Evolutionary conservation across 2,797 vertebrate species (phyloP).

Genomic region (Remorina albescens): DNA sequence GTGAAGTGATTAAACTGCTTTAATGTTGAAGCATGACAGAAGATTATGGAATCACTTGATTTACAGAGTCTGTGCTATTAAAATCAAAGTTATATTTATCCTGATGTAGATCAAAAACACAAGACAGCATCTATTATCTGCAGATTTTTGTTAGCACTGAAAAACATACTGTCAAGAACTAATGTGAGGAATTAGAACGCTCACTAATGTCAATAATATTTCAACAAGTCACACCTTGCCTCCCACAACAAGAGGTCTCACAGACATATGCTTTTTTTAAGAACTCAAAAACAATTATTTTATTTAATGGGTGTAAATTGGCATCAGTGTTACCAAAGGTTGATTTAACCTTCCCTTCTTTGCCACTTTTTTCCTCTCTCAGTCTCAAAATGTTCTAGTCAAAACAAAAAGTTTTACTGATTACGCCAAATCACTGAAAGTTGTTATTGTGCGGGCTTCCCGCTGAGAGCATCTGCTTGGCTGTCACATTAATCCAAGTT

Average conservation of each 20-base stretch:
- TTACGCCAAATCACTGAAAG: conserved; percentile 84
- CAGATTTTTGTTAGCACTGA: not conserved
- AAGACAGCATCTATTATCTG: not conserved
- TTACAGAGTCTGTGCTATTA: not conserved
- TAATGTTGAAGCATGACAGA: conserved; percentile 15
- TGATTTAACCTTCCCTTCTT: conserved; percentile 29
- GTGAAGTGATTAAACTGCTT: conserved; percentile 14
- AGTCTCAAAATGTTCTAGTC: conserved; percentile 62
- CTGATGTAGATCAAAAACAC: not conserved
- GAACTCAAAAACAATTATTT: not conserved
- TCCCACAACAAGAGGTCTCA: not conserved
- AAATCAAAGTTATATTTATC: not conserved
- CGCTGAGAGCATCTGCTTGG: conserved; percentile 83
- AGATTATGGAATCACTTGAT: not conserved
- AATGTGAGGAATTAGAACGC: not conserved
- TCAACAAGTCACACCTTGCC: not conserved
- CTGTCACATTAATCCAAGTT: conserved; percentile 77
- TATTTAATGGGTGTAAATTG: not conserved
- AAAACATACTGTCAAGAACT: not conserved
- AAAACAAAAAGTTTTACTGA: conserved; percentile 81
- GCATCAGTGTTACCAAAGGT: not conserved
- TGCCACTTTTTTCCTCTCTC: conserved; percentile 31
- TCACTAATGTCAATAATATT: not conserved
- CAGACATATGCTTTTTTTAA: not conserved
- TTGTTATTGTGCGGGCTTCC: conserved; percentile 74